Conservation (phyloP, 2,888 invertebrate species). For the Tuberolachnus salignus region DNA sequence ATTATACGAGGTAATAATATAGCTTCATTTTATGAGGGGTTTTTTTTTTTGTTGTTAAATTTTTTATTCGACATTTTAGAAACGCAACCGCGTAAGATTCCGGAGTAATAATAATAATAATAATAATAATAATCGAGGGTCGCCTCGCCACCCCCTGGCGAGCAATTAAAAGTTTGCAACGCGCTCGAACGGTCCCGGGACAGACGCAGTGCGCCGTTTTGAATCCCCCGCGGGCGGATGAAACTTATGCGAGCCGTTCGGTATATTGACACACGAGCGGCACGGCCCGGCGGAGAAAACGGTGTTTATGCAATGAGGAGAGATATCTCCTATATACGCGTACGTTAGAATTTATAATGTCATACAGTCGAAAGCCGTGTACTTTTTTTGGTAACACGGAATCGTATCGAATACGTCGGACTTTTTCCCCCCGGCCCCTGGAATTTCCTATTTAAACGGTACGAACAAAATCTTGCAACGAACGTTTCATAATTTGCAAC, state of each 20-base stretch:
- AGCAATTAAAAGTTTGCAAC: slow-evolving; percentile 42
- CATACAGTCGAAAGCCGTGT: too few relatives aligned
- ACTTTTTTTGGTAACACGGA: too few relatives aligned
- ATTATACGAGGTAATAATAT: background rate
- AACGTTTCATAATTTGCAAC: too few relatives aligned
- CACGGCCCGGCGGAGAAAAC: too few relatives aligned
- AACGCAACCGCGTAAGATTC: background rate
- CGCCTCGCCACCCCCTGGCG: background rate
- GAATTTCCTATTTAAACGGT: too few relatives aligned
- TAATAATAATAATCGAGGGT: background rate
- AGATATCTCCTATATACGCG: slow-evolving; percentile 2
- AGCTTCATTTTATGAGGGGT: background rate
- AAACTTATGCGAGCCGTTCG: slow-evolving; percentile 5
- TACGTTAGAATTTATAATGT: background rate
- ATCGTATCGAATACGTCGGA: too few relatives aligned
- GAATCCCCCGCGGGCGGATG: background rate
- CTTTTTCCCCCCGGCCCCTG: too few relatives aligned
- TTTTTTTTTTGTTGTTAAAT: slow-evolving; percentile 10
- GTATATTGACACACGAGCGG: background rate
- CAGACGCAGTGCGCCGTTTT: background rate
- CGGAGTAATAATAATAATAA: slow-evolving; percentile 32
- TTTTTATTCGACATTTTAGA: slow-evolving; percentile 25
- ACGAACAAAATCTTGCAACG: too few relatives aligned
- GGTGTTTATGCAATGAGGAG: background rate
- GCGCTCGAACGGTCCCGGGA: slow-evolving; percentile 35